Base-by-base conservation (phyloP, 2,888 invertebrate species). In the Imbricaverruca yamaguchii region DNA sequence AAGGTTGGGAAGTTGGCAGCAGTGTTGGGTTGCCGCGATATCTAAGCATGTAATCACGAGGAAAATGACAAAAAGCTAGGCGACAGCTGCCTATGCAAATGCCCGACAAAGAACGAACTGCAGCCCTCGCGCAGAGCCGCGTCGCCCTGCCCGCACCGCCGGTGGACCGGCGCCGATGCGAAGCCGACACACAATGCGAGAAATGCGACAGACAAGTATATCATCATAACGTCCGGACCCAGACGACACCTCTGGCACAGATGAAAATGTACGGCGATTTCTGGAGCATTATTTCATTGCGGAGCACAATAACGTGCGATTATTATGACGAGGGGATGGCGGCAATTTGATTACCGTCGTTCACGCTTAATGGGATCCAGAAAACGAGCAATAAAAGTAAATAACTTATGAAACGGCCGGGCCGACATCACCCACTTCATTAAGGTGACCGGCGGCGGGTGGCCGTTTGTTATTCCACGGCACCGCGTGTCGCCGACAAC, bases 191-290 rank as follows among this genome's bases (percentile, higher is more conserved):
- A 69, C 69, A 69, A 69, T 69, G 69, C 69, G 69, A 69, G 69
- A 69, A 69, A 25, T 15, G 39, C 15, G 39, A 8, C 69, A 69
- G 69, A 39, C 69, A 25, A 69, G 69, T 69, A 69, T 25, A 69
- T 69, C 69, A 69, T 23, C 69, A 15, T 69, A 15, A 15, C 39
- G 12, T 25, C 39, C 9, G 39, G 39, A 39, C 69, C 13, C 13
- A 15, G 39, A 11, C 15, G 39, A 25, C 39, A 39, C 25, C 69
- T 25, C 69, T 25, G 69, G 69, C 69, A 39, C 69, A 18, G 21
- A 69, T 69, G 69, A 69, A 69, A 69, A 69, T 69, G 69, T 69
- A 69, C 69, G 69, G 69, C 69, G 69, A 69, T 69, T 69, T 69
- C 69, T 11, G 69, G 13, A 11, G 69, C 69, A 69, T 69, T 69